These are phyloP conservation scores for Tringa solitaria DNA, from an alignment of 2,113 vertebrate genomes.

Conservation along the genomic window DNA sequence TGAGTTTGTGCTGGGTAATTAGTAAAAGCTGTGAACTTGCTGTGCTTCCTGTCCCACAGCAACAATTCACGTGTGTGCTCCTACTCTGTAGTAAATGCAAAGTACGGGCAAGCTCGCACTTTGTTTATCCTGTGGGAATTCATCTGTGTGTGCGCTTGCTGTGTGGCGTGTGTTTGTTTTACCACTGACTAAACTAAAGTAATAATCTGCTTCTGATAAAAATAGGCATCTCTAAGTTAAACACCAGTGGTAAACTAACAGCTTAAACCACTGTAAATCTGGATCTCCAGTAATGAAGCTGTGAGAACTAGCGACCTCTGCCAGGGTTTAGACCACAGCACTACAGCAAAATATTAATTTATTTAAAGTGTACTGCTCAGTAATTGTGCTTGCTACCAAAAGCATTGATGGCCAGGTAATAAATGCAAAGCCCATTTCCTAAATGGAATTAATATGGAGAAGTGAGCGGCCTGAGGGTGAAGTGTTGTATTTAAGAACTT, in stretches of 20 bases:
- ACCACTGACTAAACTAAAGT: neutral
- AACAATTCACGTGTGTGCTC: neutral
- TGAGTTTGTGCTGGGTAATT: neutral
- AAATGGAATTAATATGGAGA: neutral
- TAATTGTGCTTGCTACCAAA: neutral
- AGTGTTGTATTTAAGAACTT: neutral
- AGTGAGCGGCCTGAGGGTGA: neutral
- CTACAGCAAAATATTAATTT: neutral
- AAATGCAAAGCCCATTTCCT: neutral
- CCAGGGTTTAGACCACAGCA: neutral
- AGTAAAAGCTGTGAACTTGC: neutral
- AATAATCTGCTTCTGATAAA: neutral
- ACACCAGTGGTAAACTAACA: neutral
- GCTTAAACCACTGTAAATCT: neutral
- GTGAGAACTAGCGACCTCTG: neutral
- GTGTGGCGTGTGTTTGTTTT: neutral
- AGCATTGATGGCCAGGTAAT: neutral
- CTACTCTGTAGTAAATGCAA: accelerated
- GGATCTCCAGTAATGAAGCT: neutral
- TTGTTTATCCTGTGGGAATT: neutral
- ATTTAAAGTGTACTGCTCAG: neutral
- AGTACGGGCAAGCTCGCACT: neutral
- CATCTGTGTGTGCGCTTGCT: neutral
- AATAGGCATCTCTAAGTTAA: neutral
- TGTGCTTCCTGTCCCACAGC: neutral